Percentiles rank a stretch among this genome's conserved stretches.
Evolutionary conservation across 2,888 invertebrate species (phyloP).

Genomic region (Dicyrtoma fusca): DNA sequence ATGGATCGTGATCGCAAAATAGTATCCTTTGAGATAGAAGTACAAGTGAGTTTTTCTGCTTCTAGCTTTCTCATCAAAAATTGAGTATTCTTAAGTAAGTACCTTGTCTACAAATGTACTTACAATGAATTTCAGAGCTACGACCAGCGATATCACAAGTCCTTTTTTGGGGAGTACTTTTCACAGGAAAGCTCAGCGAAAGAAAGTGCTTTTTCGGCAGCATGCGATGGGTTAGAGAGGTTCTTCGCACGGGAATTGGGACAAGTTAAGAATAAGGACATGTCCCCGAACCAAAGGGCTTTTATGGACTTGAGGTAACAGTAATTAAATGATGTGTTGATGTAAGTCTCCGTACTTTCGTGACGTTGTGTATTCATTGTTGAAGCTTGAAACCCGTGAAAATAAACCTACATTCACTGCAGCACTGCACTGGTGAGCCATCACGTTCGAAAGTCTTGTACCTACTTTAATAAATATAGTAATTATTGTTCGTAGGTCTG

Average conservation of each 20-base stretch:
- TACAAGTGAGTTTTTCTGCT: not conserved
- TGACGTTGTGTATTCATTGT: too few relatives aligned
- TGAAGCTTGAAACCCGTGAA: too few relatives aligned
- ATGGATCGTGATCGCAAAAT: not conserved
- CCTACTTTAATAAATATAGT: too few relatives aligned
- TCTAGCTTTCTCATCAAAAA: not conserved
- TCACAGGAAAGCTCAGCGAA: not conserved
- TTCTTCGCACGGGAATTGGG: not conserved
- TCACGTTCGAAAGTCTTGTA: too few relatives aligned
- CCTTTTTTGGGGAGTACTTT: not conserved
- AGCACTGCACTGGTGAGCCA: too few relatives aligned
- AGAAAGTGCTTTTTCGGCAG: slow-evolving; percentile 17
- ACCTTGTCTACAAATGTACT: not conserved
- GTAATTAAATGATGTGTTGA: too few relatives aligned
- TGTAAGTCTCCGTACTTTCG: too few relatives aligned
- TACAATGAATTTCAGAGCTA: slow-evolving; percentile 8
- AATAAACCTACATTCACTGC: too few relatives aligned
- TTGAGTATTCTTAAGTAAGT: not conserved
- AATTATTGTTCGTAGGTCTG: not conserved
- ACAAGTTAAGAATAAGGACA: not conserved
- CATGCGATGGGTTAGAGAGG: slow-evolving; percentile 12
- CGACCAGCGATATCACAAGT: slow-evolving; percentile 12
- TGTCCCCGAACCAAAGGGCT: not conserved
- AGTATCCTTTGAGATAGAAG: slow-evolving; percentile 12
- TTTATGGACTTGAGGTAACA: slow-evolving; percentile 1